A percentile compares a stretch with the other conserved stretches of the same genome.
Conservation (phyloP, 2,113 vertebrate genomes). For the human region DNA sequence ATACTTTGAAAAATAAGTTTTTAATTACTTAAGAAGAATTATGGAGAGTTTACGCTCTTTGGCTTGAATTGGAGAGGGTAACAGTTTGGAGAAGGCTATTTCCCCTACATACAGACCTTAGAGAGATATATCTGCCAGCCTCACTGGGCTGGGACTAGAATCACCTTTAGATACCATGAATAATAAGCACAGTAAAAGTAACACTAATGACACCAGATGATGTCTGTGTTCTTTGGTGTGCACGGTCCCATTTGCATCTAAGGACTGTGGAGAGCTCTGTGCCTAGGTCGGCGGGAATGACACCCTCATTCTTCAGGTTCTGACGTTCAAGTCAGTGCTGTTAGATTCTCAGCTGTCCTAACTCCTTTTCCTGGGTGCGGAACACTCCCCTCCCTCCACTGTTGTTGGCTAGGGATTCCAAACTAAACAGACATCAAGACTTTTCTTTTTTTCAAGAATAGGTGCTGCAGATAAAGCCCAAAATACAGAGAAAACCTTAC, state of each 20-base stretch:
- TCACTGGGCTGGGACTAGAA: background rate
- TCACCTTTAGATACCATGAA: background rate
- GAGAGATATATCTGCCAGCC: background rate
- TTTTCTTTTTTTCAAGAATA: background rate
- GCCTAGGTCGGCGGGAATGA: background rate
- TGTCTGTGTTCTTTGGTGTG: background rate
- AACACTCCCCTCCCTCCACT: rapidly evolving
- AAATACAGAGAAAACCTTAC: background rate
- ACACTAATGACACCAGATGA: background rate
- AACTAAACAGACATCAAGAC: background rate
- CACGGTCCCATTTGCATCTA: background rate
- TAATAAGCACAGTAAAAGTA: background rate
- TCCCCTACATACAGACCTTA: rapidly evolving
- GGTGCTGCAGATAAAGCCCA: background rate
- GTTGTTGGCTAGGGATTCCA: background rate
- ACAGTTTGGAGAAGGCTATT: background rate
- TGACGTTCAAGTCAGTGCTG: background rate
- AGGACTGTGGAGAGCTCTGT: background rate
- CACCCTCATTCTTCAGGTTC: background rate
- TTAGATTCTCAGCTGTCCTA: background rate
- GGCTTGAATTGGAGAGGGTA: background rate
- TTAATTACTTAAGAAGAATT: background rate
- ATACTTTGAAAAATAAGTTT: background rate
- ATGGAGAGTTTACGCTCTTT: background rate
- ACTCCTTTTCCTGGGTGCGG: background rate